These are phyloP conservation scores for Nasonovia ribisnigri DNA, from an alignment of 2,888 invertebrate genomes.

Conservation along the genomic window DNA sequence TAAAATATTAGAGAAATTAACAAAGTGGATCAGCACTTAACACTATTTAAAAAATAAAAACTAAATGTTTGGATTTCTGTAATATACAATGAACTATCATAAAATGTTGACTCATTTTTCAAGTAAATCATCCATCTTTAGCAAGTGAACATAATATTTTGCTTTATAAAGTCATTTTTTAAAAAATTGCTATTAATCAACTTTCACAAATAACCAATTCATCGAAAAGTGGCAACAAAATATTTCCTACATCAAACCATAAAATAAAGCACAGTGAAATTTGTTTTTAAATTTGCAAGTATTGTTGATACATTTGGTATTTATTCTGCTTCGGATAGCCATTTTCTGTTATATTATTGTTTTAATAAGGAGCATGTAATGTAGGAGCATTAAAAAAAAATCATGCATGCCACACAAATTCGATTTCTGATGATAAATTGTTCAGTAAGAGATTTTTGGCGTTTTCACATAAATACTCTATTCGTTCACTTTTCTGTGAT, in stretches of 20 bases:
- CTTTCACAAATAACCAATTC: background rate
- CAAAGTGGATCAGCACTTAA: background rate
- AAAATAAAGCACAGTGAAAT: background rate
- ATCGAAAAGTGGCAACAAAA: background rate
- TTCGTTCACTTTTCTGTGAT: too few species aligned
- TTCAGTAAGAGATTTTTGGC: too few species aligned
- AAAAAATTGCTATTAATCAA: background rate
- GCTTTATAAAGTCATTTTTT: background rate
- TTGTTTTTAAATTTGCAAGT: background rate
- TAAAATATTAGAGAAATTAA: background rate
- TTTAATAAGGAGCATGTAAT: background rate
- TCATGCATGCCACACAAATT: too few species aligned
- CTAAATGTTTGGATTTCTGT: background rate
- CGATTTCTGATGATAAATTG: background rate
- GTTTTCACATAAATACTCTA: too few species aligned
- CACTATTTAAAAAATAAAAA: background rate
- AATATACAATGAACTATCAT: background rate
- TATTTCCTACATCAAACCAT: background rate
- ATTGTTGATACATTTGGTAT: background rate
- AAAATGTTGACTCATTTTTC: background rate
- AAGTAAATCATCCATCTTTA: background rate
- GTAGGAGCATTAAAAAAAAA: too few species aligned
- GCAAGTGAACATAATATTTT: background rate
- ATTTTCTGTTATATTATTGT: background rate
- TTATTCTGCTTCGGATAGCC: background rate